These are phyloP conservation scores for Hestina assimilis DNA, from an alignment of 1,140 invertebrate species.

Conservation along the genomic window DNA sequence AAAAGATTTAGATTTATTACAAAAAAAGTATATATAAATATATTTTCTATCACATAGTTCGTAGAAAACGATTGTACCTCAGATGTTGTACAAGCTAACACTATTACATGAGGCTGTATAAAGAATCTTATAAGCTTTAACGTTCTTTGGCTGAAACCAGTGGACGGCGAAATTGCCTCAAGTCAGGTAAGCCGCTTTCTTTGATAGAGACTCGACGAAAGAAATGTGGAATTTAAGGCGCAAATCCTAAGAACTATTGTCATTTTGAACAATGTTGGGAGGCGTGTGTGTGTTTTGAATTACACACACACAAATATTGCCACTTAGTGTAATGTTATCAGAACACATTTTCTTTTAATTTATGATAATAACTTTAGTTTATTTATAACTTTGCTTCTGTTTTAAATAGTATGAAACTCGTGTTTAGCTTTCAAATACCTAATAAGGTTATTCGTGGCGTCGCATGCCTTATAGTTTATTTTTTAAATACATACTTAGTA, in stretches of 20 bases:
- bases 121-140: constrained; percentile 45
- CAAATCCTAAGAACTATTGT: constrained; percentile 10
- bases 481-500: too few species aligned
- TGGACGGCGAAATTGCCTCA: constrained; percentile 70
- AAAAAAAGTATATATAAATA: background rate
- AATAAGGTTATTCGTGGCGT: too few species aligned
- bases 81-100: constrained; percentile 19
- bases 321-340: background rate
- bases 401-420: too few species aligned
- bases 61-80: constrained; percentile 11
- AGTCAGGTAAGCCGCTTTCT: constrained; percentile 70
- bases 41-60: background rate
- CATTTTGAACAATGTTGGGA: background rate
- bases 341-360: background rate
- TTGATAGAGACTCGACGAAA: constrained; percentile 48
- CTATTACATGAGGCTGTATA: constrained; percentile 37
- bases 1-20: background rate
- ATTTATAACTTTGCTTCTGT: background rate
- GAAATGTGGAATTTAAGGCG: constrained; percentile 23
- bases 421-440: too few species aligned
- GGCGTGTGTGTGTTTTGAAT: background rate
- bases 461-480: too few species aligned
- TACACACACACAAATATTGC: background rate
- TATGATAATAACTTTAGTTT: background rate
- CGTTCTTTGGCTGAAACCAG: constrained; percentile 55